These are phyloP conservation scores for Drosophila sp. DNA, from an alignment of 1,140 invertebrate species.

Conservation along the genomic window DNA sequence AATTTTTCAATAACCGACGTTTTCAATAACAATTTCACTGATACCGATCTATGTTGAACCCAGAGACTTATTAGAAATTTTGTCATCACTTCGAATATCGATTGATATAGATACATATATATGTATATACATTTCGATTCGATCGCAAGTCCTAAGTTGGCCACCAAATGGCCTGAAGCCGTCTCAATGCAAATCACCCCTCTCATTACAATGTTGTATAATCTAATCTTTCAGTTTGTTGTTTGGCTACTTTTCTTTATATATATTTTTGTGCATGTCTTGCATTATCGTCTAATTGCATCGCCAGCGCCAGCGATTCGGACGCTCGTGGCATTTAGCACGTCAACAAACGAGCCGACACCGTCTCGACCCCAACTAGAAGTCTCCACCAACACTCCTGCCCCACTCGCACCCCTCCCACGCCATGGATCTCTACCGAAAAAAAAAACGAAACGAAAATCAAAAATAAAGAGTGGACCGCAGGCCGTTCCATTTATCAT, in stretches of 20 bases:
- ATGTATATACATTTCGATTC: too few relatives aligned
- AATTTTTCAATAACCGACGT: not conserved
- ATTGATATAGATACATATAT: too few relatives aligned
- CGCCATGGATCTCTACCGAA: not conserved
- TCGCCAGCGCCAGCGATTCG: slow-evolving; percentile 43
- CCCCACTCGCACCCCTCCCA: slow-evolving; percentile 8
- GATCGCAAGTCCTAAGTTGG: slow-evolving; percentile 55
- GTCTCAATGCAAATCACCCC: slow-evolving; percentile 43
- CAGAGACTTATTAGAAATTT: too few relatives aligned
- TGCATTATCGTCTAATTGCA: slow-evolving; percentile 77
- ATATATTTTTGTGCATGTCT: slow-evolving; percentile 26
- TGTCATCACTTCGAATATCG: too few relatives aligned
- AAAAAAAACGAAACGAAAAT: slow-evolving; percentile 19
- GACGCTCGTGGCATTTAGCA: slow-evolving; percentile 74
- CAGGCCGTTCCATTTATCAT: slow-evolving; percentile 73
- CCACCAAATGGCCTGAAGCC: slow-evolving; percentile 40
- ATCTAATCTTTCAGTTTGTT: slow-evolving; percentile 32
- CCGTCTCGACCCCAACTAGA: slow-evolving; percentile 47
- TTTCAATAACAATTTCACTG: too few relatives aligned
- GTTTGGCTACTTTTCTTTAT: not conserved
- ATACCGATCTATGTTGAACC: too few relatives aligned
- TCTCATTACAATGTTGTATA: slow-evolving; percentile 41
- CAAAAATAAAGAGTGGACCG: slow-evolving; percentile 48
- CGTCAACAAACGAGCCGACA: slow-evolving; percentile 79
- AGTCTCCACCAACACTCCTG: not conserved